Base-by-base conservation (phyloP, 2,113 vertebrate species). In the Furnarius figulus region DNA sequence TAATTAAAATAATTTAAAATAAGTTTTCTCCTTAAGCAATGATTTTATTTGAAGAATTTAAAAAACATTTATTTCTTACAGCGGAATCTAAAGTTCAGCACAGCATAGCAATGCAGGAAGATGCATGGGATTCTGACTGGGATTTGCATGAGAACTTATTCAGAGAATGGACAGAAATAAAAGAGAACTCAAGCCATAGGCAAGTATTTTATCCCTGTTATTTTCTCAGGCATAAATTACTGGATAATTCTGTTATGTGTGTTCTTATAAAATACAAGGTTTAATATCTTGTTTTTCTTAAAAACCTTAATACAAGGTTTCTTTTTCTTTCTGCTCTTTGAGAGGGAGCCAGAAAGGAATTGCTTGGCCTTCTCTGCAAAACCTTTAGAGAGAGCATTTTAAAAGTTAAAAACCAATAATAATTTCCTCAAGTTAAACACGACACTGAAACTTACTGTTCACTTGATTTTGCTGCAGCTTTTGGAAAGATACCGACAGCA, bases 81-180 rank as follows among this genome's bases (percentile, higher is more conserved):
- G 99, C 97, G 52, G 99, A 99, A 94, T 97, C 98, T 58, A 99
- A 98, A 95, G 97, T 97, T 59, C 98, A 98, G 66, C 98, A 99
- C n/a, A 98, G 98, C 14, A 15, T 98, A 92, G 97, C 95, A 40
- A 98, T 99, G 97, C 99, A 99, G 95, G 99, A 99, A 95, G 99
- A 99, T 65, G 93, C 96, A 6, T 99, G 99, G 99, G 99, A 99
- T 81, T 93, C 98, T 10, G 99, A 99, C 85, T 99, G 99, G 91
- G 99, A 99, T 94, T 97, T 99, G 50, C 98, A 99, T 96, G 98
- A 99, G 88, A 99, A 97, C 83, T 98, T 99, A 22, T 99, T 99
- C 92, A 98, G 93, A 95, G 98, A 98, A 62, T 99, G 99, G 99
- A 98, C 94, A 87, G 98, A 98, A 87, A 97, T 99, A 89, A 99